Evolutionary conservation across 2,797 vertebrate species (phyloP).

Genomic region (Corythornis leucogaster): DNA sequence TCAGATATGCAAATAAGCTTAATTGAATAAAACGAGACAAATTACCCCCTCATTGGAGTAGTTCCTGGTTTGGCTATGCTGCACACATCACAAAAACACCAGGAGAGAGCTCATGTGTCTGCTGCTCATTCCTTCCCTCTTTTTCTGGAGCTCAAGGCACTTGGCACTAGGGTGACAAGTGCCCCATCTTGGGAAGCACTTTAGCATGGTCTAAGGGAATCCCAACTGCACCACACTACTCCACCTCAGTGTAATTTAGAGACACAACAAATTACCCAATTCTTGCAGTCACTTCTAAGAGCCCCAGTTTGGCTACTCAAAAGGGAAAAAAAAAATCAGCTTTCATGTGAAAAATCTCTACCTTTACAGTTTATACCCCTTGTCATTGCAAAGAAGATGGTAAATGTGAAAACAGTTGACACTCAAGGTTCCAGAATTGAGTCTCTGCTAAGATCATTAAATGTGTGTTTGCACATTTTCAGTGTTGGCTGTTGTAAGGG

Average conservation of each 20-base stretch:
- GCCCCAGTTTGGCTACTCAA: background rate
- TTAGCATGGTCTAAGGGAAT: background rate
- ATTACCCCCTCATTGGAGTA: background rate
- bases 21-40: constrained; percentile 44
- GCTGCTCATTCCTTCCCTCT: background rate
- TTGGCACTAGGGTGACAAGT: background rate
- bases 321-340: background rate
- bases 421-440: accelerated
- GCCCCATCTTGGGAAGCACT: background rate
- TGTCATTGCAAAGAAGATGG: background rate
- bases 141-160: background rate
- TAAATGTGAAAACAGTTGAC: constrained; percentile 29
- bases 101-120: background rate
- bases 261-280: background rate
- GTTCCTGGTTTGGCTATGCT: background rate
- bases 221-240: accelerated
- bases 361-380: background rate
- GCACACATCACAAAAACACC: background rate
- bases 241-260: background rate
- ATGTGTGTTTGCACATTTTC: background rate
- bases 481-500: background rate
- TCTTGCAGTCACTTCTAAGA: background rate
- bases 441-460: constrained; percentile 31
- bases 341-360: background rate
- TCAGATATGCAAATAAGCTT: constrained; percentile 60